A percentile compares a stretch with the other conserved stretches of the same genome.
phyloP scores from a whole-genome alignment of 2,797 vertebrate genomes.

The Catharus ustulatus region DNA sequence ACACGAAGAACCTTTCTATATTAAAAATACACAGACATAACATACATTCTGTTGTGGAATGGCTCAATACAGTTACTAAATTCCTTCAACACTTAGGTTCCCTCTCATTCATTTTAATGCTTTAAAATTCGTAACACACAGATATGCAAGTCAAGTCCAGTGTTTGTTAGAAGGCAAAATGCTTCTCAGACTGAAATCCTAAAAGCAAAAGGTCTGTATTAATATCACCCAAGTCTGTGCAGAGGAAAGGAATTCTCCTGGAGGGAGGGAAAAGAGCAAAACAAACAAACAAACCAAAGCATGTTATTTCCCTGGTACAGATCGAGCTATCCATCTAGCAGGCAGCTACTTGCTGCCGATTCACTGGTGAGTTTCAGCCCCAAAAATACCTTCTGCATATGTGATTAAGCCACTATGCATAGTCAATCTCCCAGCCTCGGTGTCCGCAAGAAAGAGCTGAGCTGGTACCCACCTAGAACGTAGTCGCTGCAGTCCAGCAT shows the following conservation, averaged over 20 bases:
- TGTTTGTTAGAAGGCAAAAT: slow-evolving; percentile 29
- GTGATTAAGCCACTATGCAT: slow-evolving; percentile 73
- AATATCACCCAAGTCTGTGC: not conserved
- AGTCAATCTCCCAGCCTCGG: slow-evolving; percentile 70
- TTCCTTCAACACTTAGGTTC: not conserved
- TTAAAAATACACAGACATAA: slow-evolving; percentile 34
- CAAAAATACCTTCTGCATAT: slow-evolving; percentile 67
- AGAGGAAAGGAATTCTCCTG: slow-evolving; percentile 3
- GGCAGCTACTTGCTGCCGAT: slow-evolving; percentile 54
- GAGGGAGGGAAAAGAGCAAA: not conserved
- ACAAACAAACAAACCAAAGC: not conserved
- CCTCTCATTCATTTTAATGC: not conserved
- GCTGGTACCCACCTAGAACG: slow-evolving; percentile 83
- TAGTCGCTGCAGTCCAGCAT: slow-evolving; percentile 85
- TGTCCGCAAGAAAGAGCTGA: slow-evolving; percentile 74
- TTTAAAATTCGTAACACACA: not conserved
- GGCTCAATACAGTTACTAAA: not conserved
- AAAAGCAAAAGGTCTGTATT: slow-evolving; percentile 27
- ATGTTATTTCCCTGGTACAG: slow-evolving; percentile 1
- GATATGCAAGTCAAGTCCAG: not conserved
- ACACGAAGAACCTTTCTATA: slow-evolving; percentile 18
- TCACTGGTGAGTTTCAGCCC: slow-evolving; percentile 45
- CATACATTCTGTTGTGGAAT: not conserved
- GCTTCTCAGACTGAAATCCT: slow-evolving; percentile 28
- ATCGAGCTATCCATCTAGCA: not conserved